Base-by-base conservation (phyloP, 2,797 vertebrate species). In the Ambastaia sidthimunki region DNA sequence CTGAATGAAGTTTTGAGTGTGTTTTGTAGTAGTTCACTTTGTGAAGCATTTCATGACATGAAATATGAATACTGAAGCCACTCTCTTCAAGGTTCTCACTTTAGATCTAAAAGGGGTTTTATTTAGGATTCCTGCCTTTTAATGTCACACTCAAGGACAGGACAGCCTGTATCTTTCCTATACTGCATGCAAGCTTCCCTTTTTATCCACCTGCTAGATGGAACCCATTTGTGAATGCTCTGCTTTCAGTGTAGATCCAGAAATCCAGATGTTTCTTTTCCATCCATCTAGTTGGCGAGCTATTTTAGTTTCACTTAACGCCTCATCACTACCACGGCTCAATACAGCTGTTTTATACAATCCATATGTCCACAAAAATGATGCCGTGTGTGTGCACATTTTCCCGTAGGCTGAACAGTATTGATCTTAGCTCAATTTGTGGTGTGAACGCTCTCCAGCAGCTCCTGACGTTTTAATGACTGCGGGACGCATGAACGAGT, bases 281-380 rank as follows among this genome's bases (percentile, higher is more conserved):
- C 41, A 19, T 52, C 52, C 44, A n/a, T 34, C 28, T 34, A n/a
- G 15, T n/a, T 34, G 12, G 12, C 60, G 2, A n/a, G 31, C 62
- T 34, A 65, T 65, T 65, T 65, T 62, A 19, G 57, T 47, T 54
- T 37, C 34, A 10, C 31, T 25, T 28, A 77, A 48, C 44, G 7
- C 25, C 7, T 77, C 37, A 59, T 69, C 6, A 34, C 37, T 52
- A 62, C 78, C 47, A 57, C 31, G 47, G 76, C 21, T 88, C 82
- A 74, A 80, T 89, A 82, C 73, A 83, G 81, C 71, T 7, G 81
- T 85, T 34, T 62, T 54, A 81, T 86, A 65, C 25, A 79, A 48
- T 60, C 34, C 37, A 19, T 54, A 50, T 83, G 18, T 44, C 57
- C 31, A 4, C 81, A 78, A 80, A 74, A 47, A 47, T 83, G 83